Evolutionary conservation across 2,797 vertebrate species (phyloP).

Genomic region (Scyliorhinus canicula): DNA sequence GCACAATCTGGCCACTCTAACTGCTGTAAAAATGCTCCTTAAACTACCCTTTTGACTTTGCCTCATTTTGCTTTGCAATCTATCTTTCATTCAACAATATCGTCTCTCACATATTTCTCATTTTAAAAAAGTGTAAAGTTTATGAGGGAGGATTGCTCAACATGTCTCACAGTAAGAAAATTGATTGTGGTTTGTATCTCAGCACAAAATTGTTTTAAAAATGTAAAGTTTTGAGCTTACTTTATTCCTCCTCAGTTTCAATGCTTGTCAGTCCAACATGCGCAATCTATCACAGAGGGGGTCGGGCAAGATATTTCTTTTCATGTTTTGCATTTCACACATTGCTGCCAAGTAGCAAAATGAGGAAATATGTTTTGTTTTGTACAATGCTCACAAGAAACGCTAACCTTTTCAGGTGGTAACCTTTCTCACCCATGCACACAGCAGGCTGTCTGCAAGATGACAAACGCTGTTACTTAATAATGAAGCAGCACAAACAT

Average conservation of each 20-base stretch:
- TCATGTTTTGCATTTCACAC: not conserved
- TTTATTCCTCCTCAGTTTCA: not conserved
- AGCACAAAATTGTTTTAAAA: not conserved
- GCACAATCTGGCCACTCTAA: too few species aligned
- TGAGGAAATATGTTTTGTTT: not conserved
- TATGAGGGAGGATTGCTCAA: too few species aligned
- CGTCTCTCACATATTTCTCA: not conserved
- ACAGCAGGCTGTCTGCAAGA: not conserved
- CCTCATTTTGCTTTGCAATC: not conserved
- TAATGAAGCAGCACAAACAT: too few species aligned
- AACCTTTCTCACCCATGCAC: not conserved
- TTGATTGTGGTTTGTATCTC: not conserved
- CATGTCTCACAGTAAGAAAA: not conserved
- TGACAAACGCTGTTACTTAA: not conserved
- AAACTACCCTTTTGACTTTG: not conserved
- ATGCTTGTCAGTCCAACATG: not conserved
- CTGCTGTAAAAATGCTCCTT: not conserved
- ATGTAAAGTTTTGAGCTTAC: not conserved
- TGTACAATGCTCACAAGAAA: not conserved
- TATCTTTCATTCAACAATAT: not conserved
- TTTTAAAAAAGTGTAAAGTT: not conserved
- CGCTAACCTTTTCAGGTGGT: not conserved
- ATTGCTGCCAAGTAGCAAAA: not conserved
- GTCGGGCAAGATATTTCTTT: not conserved
- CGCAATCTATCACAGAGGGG: not conserved